phyloP scores from a whole-genome alignment of 1,140 invertebrate species.

The Macrobrachium rosenbergii region DNA sequence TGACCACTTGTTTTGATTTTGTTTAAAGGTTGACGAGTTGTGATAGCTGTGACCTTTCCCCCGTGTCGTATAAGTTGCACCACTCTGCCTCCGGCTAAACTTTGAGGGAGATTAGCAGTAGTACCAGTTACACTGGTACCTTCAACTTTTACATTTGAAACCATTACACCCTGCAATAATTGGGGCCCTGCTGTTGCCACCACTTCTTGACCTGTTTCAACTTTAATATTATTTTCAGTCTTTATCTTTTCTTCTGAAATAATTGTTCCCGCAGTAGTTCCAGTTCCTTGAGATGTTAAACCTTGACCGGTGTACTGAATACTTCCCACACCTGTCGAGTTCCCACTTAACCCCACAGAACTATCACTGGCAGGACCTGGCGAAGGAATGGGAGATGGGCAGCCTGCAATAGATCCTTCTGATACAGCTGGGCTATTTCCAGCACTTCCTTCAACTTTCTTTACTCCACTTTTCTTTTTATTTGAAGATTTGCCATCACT shows the following conservation, averaged over 20 bases:
- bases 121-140: constrained; percentile 48
- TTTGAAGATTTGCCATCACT: constrained; percentile 64
- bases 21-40: constrained; percentile 62
- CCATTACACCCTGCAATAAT: constrained; percentile 61
- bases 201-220: constrained; percentile 42
- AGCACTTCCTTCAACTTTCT: constrained; percentile 71
- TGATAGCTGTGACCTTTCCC: constrained; percentile 65
- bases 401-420: constrained; percentile 68
- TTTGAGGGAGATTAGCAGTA: constrained; percentile 55
- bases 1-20: constrained; percentile 54
- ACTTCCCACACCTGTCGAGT: constrained; percentile 15
- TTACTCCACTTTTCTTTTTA: constrained; percentile 70
- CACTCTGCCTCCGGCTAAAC: constrained; percentile 59
- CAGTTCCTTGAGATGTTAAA: constrained; percentile 29
- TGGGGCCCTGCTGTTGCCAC: constrained; percentile 49
- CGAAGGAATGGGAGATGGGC: constrained; percentile 70
- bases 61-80: constrained; percentile 64
- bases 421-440: constrained; percentile 58
- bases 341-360: constrained; percentile 45
- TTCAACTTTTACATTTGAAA: constrained; percentile 65
- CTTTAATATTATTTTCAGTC: constrained; percentile 23
- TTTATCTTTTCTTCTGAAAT: constrained; percentile 43
- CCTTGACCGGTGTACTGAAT: constrained; percentile 47
- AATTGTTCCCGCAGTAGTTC: constrained; percentile 15
- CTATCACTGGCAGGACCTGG: constrained; percentile 58